Evolutionary conservation across 2,888 invertebrate species (phyloP), one percentile per base, ranked within the genome.

Genomic region (Pyrrhia umbra): DNA sequence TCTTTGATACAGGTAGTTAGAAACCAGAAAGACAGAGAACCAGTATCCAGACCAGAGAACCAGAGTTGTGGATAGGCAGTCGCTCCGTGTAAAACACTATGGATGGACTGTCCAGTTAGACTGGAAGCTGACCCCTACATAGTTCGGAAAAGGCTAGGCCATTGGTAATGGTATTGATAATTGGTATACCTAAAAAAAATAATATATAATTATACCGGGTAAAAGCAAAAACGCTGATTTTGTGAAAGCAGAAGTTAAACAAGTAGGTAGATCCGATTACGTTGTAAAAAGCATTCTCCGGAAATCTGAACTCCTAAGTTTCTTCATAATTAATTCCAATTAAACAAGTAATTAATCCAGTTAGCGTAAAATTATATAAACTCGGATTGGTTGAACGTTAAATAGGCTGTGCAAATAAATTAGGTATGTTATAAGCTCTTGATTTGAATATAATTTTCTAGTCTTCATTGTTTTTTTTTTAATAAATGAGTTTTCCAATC

Each of bases 191-290:
- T 13, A 6, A 18, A 9, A 37, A 25, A 34, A 15, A 39, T 18
- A 10, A 15, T n/a, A n/a, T n/a, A n/a, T 2, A 18, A 6, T 59
- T 50, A 23, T 16, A 34, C 6, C 21, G 2, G 5, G 8, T 43
- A 6, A 21, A 15, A 47, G n/a, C 20, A 18, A 42, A 51, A 67
- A 47, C n/a, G 37, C 37, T 59, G 23, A 59, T 47, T 59, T 34
- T 39, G 27, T 51, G 18, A 58, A 73, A 55, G 5, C n/a, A 59
- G 30, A 51, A 55, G 54, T 59, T 59, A 51, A 59, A 59, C 74
- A 42, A 45, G n/a, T 8, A 46, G 50, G n/a, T 8, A 46, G 50
- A 73, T 70, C 68, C 23, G 73, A 73, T 70, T 55, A 55, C 55
- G 51, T 25, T 21, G 21, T 55, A 21, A 39, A 66, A 59, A 59